Conservation (phyloP, 92 coral and sea anemone species). For the Actinostola sp. region DNA sequence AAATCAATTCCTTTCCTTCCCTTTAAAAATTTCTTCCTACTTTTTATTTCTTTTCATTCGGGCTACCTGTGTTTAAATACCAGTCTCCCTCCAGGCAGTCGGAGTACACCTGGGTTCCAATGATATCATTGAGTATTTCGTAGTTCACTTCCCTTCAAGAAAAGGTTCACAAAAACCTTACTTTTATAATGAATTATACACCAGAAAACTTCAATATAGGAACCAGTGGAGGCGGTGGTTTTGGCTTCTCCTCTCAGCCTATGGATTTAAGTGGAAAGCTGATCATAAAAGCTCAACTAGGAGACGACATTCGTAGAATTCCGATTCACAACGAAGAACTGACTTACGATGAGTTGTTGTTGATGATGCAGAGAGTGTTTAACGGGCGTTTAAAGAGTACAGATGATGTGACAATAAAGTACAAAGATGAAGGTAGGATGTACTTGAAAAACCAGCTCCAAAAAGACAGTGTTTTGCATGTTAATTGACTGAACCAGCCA, state of each 20-base stretch:
- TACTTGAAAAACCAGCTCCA: not conserved
- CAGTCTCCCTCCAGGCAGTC: not conserved
- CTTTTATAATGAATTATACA: conserved; percentile 68
- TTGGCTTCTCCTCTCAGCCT: conserved; percentile 69
- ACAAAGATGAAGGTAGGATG: conserved; percentile 87
- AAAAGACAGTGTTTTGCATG: too few species aligned
- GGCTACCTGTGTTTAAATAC: not conserved
- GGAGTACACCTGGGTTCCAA: conserved; percentile 14
- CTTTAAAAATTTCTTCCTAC: not conserved
- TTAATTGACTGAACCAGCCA: too few species aligned
- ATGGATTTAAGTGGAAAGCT: conserved; percentile 90
- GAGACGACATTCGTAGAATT: conserved; percentile 94
- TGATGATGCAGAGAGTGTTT: conserved; percentile 99
- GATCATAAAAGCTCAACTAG: conserved; percentile 95
- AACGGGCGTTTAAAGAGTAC: conserved; percentile 79
- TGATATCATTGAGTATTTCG: conserved; percentile 23
- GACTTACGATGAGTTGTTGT: conserved; percentile 90
- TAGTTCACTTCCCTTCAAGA: conserved; percentile 6
- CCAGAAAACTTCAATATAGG: conserved; percentile 81
- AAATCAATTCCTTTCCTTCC: not conserved
- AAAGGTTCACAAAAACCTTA: too few species aligned
- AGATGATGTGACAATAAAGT: conserved; percentile 94
- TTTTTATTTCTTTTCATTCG: not conserved
- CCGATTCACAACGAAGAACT: conserved; percentile 99
- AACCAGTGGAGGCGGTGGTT: conserved; percentile 63